Percentiles rank a stretch among this genome's conserved stretches.
These are phyloP conservation scores for Anguilla obscura DNA, from an alignment of 2,797 vertebrate genomes.

Conservation along the genomic window DNA sequence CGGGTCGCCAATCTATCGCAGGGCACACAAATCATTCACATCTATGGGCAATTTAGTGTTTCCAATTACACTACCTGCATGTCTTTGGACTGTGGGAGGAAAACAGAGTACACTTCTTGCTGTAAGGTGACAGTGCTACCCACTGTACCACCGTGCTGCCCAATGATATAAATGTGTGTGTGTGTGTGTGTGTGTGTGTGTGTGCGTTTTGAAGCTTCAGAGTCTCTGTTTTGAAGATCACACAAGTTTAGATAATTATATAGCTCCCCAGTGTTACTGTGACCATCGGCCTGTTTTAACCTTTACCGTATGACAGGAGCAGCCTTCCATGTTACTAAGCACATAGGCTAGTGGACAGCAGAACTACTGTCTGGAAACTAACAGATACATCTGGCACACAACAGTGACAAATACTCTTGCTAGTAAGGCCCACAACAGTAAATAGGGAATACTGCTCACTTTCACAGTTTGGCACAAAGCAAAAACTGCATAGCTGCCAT, in stretches of 20 bases:
- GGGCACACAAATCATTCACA: too few species aligned
- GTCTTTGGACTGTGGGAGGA: too few species aligned
- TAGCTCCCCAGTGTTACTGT: neutral
- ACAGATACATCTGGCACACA: neutral
- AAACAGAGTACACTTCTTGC: too few species aligned
- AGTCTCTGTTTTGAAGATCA: neutral
- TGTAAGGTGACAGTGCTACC: too few species aligned
- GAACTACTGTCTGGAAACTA: neutral
- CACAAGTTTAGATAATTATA: neutral
- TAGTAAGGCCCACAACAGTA: neutral
- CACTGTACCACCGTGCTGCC: too few species aligned
- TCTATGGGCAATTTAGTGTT: too few species aligned
- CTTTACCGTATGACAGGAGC: neutral
- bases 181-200: too few species aligned
- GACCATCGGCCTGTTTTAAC: neutral
- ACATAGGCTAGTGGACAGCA: neutral
- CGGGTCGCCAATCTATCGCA: too few species aligned
- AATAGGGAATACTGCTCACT: neutral
- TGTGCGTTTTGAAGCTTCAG: neutral
- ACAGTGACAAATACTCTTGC: neutral
- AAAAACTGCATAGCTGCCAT: conserved; percentile 13
- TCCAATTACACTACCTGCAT: too few species aligned
- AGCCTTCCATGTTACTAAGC: conserved; percentile 2
- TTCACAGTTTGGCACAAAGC: neutral
- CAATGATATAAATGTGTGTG: too few species aligned